phyloP scores from a whole-genome alignment of 2,797 vertebrate genomes.

The Cheirogaleus major region DNA sequence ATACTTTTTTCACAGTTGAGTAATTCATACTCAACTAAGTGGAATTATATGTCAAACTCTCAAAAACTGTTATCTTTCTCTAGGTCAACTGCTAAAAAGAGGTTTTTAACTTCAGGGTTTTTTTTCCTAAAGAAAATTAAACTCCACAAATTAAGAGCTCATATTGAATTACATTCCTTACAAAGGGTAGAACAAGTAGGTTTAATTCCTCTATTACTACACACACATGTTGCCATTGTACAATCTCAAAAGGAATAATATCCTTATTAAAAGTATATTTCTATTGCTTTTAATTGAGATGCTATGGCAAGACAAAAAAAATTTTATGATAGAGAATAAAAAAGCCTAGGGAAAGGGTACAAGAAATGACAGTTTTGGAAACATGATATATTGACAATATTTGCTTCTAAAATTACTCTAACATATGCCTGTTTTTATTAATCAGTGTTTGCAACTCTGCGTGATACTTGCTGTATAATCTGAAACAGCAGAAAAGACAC shows the following conservation, averaged over 20 bases:
- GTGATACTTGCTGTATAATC: not conserved
- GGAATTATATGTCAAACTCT: conserved; percentile 21
- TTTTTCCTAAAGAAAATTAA: not conserved
- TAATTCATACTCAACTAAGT: not conserved
- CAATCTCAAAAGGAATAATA: not conserved
- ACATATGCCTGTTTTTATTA: not conserved
- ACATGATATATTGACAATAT: not conserved
- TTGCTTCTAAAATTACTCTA: not conserved
- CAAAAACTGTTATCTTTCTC: not conserved
- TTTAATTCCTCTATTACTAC: not conserved
- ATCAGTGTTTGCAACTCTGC: not conserved
- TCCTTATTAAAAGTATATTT: not conserved
- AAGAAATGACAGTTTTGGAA: not conserved
- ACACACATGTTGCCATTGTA: not conserved
- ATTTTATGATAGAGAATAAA: not conserved
- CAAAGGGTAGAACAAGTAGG: not conserved
- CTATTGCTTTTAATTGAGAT: not conserved
- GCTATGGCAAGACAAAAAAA: not conserved
- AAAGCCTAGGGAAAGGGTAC: not conserved
- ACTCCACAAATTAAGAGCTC: not conserved
- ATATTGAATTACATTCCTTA: not conserved
- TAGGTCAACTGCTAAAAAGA: not conserved
- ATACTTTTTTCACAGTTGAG: not conserved
- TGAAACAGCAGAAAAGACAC: not conserved
- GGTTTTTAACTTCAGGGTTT: not conserved